Percentiles rank a stretch among this genome's conserved stretches.
Evolutionary conservation across 2,888 invertebrate genomes (phyloP).

Genomic region (Leptinotarsa peninsularis): DNA sequence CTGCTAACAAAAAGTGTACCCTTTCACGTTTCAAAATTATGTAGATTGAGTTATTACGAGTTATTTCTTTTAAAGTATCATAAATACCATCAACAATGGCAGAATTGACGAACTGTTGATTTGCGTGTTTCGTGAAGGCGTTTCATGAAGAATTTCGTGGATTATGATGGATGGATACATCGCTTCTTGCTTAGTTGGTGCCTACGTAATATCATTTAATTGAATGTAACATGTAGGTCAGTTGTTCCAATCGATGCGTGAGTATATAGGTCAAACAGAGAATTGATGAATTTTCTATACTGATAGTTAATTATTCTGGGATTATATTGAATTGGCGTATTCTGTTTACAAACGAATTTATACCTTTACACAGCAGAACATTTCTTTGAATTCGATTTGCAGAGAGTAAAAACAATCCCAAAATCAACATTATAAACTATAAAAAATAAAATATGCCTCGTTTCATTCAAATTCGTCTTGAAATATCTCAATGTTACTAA

Average conservation of each 20-base stretch:
- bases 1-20: too few species aligned
- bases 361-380: too few species aligned
- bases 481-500: too few species aligned
- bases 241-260: slow-evolving; percentile 39
- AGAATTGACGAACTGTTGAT: slow-evolving; percentile 34
- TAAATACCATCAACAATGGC: slow-evolving; percentile 8
- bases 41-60: background rate
- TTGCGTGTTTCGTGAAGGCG: slow-evolving; percentile 50
- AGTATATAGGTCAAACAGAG: slow-evolving; percentile 26
- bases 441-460: too few species aligned
- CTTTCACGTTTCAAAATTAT: too few species aligned
- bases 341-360: too few species aligned
- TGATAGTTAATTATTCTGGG: background rate
- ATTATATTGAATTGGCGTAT: background rate
- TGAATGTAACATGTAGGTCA: slow-evolving; percentile 45
- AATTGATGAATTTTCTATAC: background rate
- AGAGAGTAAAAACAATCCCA: too few species aligned
- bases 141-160: slow-evolving; percentile 47
- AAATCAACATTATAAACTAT: too few species aligned
- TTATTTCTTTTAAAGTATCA: background rate
- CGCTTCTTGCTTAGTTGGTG: slow-evolving; percentile 50
- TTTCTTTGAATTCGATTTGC: too few species aligned
- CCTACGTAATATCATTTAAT: slow-evolving; percentile 46
- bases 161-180: slow-evolving; percentile 55
- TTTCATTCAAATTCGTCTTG: too few species aligned